A percentile compares a stretch with the other conserved stretches of the same genome.
Evolutionary conservation across 2,797 vertebrate species (phyloP).

Genomic region (Allobates femoralis): DNA sequence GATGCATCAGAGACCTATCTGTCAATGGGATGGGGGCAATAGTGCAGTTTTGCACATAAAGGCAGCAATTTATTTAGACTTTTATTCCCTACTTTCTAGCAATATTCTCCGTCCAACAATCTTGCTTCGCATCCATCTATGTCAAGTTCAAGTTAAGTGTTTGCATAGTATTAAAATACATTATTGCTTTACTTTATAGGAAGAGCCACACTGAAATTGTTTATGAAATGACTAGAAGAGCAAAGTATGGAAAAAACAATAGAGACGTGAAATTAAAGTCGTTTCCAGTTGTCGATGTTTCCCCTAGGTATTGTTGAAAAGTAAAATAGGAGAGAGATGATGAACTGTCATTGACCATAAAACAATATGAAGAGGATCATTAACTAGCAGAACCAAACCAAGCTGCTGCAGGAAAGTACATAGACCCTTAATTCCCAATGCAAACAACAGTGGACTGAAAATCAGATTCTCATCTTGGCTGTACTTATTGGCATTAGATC

Average conservation of each 20-base stretch:
- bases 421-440: slow-evolving; percentile 48
- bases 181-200: slow-evolving; percentile 11
- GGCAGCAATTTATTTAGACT: background rate
- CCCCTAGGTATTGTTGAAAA: slow-evolving; percentile 52
- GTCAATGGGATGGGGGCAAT: background rate
- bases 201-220: slow-evolving; percentile 26
- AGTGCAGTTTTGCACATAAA: background rate
- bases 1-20: background rate
- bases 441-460: slow-evolving; percentile 57
- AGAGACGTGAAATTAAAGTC: slow-evolving; percentile 44
- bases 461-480: slow-evolving; percentile 55
- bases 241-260: slow-evolving; percentile 21
- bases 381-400: slow-evolving; percentile 47
- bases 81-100: background rate
- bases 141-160: background rate
- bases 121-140: slow-evolving; percentile 3
- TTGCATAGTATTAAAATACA: background rate
- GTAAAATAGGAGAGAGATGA: slow-evolving; percentile 35
- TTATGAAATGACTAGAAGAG: slow-evolving; percentile 32
- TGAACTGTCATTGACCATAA: slow-evolving; percentile 50
- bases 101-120: background rate
- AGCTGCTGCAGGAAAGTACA: slow-evolving; percentile 33
- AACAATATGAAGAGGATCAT: slow-evolving; percentile 60
- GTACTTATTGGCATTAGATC: slow-evolving; percentile 48
- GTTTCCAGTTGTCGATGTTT: slow-evolving; percentile 33